Conservation (phyloP, 1,140 invertebrate genomes). For the Drosophila arizonae region DNA sequence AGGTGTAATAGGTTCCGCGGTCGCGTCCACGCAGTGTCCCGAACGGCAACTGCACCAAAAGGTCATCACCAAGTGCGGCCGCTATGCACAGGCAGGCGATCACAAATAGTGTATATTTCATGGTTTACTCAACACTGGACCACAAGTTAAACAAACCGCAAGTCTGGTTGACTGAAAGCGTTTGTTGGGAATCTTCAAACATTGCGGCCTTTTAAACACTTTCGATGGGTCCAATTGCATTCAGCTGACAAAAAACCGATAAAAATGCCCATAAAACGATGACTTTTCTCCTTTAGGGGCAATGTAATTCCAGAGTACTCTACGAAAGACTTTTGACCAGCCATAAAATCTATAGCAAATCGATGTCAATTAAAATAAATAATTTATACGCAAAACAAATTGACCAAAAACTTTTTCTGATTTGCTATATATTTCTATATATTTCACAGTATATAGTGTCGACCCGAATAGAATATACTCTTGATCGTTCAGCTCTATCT, state of each 20-base stretch:
- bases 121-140: neutral
- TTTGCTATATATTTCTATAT: too few relatives aligned
- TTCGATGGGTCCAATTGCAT: neutral
- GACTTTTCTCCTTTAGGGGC: neutral
- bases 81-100: neutral
- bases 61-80: neutral
- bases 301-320: neutral
- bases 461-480: too few relatives aligned
- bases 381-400: neutral
- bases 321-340: neutral
- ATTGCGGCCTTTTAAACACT: neutral
- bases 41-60: constrained; percentile 58
- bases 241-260: neutral
- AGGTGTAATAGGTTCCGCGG: constrained; percentile 9
- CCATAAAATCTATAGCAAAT: neutral
- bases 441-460: too few relatives aligned
- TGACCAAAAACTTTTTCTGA: too few relatives aligned
- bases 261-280: neutral
- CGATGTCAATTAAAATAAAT: neutral
- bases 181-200: neutral
- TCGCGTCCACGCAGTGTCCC: constrained; percentile 49
- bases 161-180: too few relatives aligned
- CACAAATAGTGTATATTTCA: neutral
- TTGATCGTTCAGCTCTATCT: too few relatives aligned
- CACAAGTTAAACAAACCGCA: neutral